Evolutionary conservation across 2,113 vertebrate genomes (phyloP), one percentile per base, ranked within the genome.

Genomic region (Microcebus ravelobensis): DNA sequence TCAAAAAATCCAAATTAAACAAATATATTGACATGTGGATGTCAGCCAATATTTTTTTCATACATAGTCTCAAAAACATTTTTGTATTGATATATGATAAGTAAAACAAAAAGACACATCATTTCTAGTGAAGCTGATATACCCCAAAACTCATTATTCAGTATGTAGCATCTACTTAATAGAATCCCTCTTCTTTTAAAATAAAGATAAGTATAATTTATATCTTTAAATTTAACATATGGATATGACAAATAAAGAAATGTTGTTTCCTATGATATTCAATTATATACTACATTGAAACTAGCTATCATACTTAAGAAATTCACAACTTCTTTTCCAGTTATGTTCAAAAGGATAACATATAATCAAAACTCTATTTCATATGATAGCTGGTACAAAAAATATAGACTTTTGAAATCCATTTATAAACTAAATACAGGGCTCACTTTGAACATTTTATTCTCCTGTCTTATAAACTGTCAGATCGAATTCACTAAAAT

Each of bases 151-250:
- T 82, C 34, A 89, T 45, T 65, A 76, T 55, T 92, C 7, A 70
- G 15, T 42, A 71, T 86, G 61, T 55, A 68, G 8, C 52, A 80
- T 57, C 17, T 90, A 52, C 15, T 94, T 90, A 73, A 57, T 34
- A 73, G 42, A 92, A 34, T 93, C 74, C 8, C 91, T 92, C 11
- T 90, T 87, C 23, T 70, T 86, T 94, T 79, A 84, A 90, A 83
- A 96, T 6, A 95, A 88, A 87, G 61, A 67, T 45, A 39, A 29
- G 29, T 70, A 71, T 57, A 80, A 85, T 70, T 74, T 48, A 65
- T 34, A 27, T 61, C 27, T 91, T 95, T 65, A 95, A 84, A 94
- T 89, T 79, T 79, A 87, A 87, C 8, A 90, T 70, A 70, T n/a
- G 68, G 4, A 39, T 50, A 89, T 87, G 86, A 87, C 48, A 91